phyloP scores from a whole-genome alignment of 2,797 vertebrate genomes.

The Enteromius fasciolatus region DNA sequence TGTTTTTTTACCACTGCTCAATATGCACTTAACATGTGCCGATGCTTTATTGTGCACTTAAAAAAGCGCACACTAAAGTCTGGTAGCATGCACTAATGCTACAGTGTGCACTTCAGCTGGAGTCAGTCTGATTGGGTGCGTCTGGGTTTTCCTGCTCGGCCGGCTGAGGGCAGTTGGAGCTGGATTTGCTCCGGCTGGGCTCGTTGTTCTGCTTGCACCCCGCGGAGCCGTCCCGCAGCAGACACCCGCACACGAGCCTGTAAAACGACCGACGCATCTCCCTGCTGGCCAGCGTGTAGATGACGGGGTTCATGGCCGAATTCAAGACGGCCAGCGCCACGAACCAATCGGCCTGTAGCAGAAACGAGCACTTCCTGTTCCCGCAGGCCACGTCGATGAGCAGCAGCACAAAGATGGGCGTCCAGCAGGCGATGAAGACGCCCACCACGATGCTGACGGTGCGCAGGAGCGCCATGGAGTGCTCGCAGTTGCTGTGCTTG shows the following conservation, averaged over 20 bases:
- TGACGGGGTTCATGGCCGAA: slow-evolving; percentile 94
- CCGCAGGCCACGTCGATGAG: slow-evolving; percentile 89
- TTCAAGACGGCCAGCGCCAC: slow-evolving; percentile 89
- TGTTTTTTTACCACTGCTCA: not conserved
- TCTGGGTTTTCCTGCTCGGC: slow-evolving; percentile 76
- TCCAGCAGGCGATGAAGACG: slow-evolving; percentile 95
- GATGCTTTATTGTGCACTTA: slow-evolving; percentile 1
- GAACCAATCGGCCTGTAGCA: slow-evolving; percentile 89
- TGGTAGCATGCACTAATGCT: slow-evolving; percentile 15
- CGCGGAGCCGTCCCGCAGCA: slow-evolving; percentile 66
- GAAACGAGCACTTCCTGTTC: slow-evolving; percentile 76
- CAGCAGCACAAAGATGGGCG: slow-evolving; percentile 88
- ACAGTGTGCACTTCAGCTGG: slow-evolving; percentile 49
- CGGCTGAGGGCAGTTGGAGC: slow-evolving; percentile 84
- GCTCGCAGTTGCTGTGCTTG: slow-evolving; percentile 87
- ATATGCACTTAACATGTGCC: slow-evolving; percentile 7
- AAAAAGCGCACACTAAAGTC: slow-evolving; percentile 3
- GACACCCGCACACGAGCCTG: slow-evolving; percentile 82
- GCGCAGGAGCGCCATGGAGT: slow-evolving; percentile 90
- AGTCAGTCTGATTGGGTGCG: slow-evolving; percentile 52
- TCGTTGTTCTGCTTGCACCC: slow-evolving; percentile 75
- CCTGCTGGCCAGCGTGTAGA: slow-evolving; percentile 94
- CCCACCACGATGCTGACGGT: slow-evolving; percentile 94
- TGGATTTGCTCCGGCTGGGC: slow-evolving; percentile 88
- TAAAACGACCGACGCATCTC: slow-evolving; percentile 94